Percentiles rank a stretch among this genome's conserved stretches.
Conservation (phyloP, 2,113 vertebrate genomes). For the Macroglossus sobrinus region DNA sequence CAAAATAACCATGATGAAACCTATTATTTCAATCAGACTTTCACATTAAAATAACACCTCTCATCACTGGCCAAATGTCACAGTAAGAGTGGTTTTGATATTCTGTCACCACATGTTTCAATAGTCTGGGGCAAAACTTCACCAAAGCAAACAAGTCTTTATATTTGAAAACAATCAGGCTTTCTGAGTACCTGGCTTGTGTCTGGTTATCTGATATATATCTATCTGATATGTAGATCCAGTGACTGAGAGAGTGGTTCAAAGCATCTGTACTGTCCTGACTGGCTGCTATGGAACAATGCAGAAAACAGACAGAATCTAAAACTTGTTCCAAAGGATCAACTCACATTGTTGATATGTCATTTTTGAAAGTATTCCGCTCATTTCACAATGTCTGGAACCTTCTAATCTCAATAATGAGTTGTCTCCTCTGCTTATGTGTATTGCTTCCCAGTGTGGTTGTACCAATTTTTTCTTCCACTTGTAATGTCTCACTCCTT, state of each 20-base stretch:
- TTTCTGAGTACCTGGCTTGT: slow-evolving; percentile 28
- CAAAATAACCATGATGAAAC: slow-evolving; percentile 37
- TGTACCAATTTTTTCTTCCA: neutral
- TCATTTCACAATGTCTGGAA: neutral
- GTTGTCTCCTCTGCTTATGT: neutral
- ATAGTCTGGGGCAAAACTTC: neutral
- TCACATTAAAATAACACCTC: neutral
- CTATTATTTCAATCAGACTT: slow-evolving; percentile 44
- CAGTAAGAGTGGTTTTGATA: slow-evolving; percentile 24
- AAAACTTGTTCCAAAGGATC: neutral
- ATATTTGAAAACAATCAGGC: slow-evolving; percentile 7
- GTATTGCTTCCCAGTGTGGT: rapidly evolving
- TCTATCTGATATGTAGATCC: neutral
- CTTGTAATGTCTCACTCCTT: neutral
- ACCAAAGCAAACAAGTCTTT: neutral
- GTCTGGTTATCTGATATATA: neutral
- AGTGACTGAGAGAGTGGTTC: neutral
- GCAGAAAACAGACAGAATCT: neutral
- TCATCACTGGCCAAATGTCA: slow-evolving; percentile 30
- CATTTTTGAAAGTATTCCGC: neutral
- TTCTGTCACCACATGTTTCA: neutral
- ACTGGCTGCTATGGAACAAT: neutral
- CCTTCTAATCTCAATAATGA: neutral
- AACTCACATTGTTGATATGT: neutral
- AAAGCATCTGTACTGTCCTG: neutral